Evolutionary conservation across 2,797 vertebrate genomes (phyloP), one percentile per base, ranked within the genome.

Genomic region (Propithecus deckenii): DNA sequence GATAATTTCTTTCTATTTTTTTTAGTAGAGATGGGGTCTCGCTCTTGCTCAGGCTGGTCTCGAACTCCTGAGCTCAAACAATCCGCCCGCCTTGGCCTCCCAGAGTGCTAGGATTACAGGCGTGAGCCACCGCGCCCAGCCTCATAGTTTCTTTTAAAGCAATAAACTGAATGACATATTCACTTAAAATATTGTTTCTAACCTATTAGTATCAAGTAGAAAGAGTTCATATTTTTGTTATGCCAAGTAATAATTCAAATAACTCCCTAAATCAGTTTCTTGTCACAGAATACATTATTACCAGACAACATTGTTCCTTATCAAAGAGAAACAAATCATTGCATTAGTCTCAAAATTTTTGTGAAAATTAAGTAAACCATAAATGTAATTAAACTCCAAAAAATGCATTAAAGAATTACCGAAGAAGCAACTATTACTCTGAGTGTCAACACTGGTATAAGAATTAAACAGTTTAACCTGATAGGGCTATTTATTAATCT

Each of bases 151-250:
- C 93, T 75, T 95, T 89, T 93, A 85, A 91, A 61, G 46, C 50
- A 96, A 74, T 78, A 94, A 86, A 84, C 32, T 83, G 14, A 91
- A 61, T 91, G 86, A 57, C 4, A 78, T 18, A 43, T 65, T 93
- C 43, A 83, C 55, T 85, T 65, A 78, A 79, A 80, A 95, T 83
- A 92, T 55, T 86, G 35, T 90, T 95, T 92, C 43, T 78, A 78
- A 96, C 91, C 15, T 91, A 20, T 86, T 96, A 93, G 17, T n/a
- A 74, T 74, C 59, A 92, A 65, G 11, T 63, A 1, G n/a, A 89
- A 84, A 97, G 23, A 95, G 81, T 67, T 86, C 89, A 57, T 85
- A 86, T 69, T 48, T 93, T 94, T 86, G 65, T 94, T 59, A 87
- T 22, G 32, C 7, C 46, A 81, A 87, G 35, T 18, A 93, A 13